These are phyloP conservation scores for Neodiprion pinetum DNA, from an alignment of 1,140 invertebrate genomes.

Conservation along the genomic window DNA sequence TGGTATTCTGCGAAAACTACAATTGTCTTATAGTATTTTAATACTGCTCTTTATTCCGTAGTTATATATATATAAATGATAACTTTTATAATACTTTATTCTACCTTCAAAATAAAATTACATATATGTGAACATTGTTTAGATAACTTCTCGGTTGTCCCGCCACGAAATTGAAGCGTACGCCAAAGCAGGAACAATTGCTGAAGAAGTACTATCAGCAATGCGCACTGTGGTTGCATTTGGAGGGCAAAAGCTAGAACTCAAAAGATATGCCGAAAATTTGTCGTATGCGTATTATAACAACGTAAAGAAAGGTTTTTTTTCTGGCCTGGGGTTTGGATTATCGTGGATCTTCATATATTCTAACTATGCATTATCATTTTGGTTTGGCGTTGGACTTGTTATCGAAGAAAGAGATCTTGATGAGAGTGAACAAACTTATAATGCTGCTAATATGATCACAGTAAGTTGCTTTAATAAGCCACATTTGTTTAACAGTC, in stretches of 20 bases:
- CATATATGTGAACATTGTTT: constrained; percentile 9
- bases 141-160: constrained; percentile 64
- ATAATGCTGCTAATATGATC: constrained; percentile 72
- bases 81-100: no score
- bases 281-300: constrained; percentile 69
- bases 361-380: constrained; percentile 77
- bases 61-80: no score
- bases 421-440: constrained; percentile 61
- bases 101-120: no score
- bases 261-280: constrained; percentile 69
- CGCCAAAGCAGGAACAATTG: constrained; percentile 78
- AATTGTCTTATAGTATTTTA: no score
- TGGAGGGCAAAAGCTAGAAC: constrained; percentile 79
- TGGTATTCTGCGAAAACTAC: no score
- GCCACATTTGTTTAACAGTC: background rate
- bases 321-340: constrained; percentile 74
- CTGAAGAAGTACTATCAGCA: constrained; percentile 80
- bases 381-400: constrained; percentile 83
- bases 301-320: constrained; percentile 75
- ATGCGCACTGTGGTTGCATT: constrained; percentile 85
- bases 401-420: constrained; percentile 66
- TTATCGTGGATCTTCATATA: constrained; percentile 81
- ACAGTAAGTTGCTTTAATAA: constrained; percentile 61
- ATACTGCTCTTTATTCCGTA: no score
- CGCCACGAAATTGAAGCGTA: constrained; percentile 73